Conservation (phyloP, 2,113 vertebrate genomes). For the Piaya cayana region DNA sequence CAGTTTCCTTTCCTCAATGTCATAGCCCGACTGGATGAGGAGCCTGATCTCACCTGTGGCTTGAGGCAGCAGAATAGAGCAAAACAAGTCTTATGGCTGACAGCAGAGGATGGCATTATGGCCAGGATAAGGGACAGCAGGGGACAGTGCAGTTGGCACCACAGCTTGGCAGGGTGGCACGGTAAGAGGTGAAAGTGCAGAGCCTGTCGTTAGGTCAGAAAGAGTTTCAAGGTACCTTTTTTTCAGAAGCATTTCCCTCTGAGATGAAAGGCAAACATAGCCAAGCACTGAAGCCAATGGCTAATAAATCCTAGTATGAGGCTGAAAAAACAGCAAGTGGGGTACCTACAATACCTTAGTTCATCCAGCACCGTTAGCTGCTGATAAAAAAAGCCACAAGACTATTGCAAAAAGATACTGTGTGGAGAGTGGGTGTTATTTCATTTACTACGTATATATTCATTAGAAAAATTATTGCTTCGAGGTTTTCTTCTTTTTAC, state of each 20-base stretch:
- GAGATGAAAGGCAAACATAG: neutral
- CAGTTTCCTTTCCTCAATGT: neutral
- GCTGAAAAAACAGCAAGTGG: neutral
- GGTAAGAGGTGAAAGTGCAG: neutral
- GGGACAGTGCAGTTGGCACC: neutral
- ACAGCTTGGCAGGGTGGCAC: neutral
- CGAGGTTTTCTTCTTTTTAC: neutral
- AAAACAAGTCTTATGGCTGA: neutral
- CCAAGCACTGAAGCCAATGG: neutral
- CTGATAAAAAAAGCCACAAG: neutral
- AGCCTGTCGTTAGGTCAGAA: neutral
- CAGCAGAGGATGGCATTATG: neutral
- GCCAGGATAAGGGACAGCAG: neutral
- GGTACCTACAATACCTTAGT: neutral
- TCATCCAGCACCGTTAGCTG: neutral
- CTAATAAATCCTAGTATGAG: neutral
- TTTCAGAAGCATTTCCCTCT: neutral
- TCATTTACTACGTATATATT: neutral
- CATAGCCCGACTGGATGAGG: neutral
- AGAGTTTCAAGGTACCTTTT: neutral
- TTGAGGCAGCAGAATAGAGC: neutral
- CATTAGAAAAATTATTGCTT: neutral
- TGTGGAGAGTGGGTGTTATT: neutral
- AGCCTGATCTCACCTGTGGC: neutral
- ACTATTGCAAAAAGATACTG: neutral